phyloP scores from a whole-genome alignment of 2,797 vertebrate genomes.

The Falco biarmicus region DNA sequence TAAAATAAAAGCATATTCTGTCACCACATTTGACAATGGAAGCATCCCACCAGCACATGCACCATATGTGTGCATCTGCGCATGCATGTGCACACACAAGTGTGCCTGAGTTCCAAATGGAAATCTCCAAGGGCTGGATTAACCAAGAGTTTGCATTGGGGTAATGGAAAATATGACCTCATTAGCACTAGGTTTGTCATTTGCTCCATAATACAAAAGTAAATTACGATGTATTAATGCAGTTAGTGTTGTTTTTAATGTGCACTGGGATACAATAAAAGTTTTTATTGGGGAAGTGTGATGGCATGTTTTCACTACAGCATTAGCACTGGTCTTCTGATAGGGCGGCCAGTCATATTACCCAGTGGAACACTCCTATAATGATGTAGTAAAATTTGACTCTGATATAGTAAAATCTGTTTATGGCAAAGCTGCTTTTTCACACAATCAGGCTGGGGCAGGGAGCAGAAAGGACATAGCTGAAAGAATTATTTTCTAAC shows the following conservation, averaged over 20 bases:
- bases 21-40: not conserved
- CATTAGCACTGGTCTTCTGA: slow-evolving; percentile 66
- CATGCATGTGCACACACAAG: not conserved
- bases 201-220: slow-evolving; percentile 78
- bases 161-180: slow-evolving; percentile 82
- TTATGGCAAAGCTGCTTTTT: slow-evolving; percentile 81
- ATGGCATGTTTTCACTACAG: slow-evolving; percentile 72
- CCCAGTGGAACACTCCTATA: slow-evolving; percentile 76
- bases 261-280: slow-evolving; percentile 80
- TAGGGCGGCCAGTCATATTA: slow-evolving; percentile 74
- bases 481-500: not conserved
- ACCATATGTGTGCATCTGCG: not conserved
- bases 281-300: slow-evolving; percentile 82
- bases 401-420: slow-evolving; percentile 87
- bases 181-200: slow-evolving; percentile 81
- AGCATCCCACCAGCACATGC: not conserved
- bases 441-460: slow-evolving; percentile 67
- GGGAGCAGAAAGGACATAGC: not conserved
- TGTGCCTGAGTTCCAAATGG: not conserved
- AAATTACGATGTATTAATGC: slow-evolving; percentile 83
- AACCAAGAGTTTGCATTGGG: slow-evolving; percentile 69
- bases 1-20: not conserved
- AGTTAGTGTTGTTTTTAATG: slow-evolving; percentile 81
- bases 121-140: slow-evolving; percentile 65
- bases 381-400: slow-evolving; percentile 86